A percentile compares a stretch with the other conserved stretches of the same genome.
phyloP scores from a whole-genome alignment of 2,797 vertebrate species.

The Poecilia velifera region DNA sequence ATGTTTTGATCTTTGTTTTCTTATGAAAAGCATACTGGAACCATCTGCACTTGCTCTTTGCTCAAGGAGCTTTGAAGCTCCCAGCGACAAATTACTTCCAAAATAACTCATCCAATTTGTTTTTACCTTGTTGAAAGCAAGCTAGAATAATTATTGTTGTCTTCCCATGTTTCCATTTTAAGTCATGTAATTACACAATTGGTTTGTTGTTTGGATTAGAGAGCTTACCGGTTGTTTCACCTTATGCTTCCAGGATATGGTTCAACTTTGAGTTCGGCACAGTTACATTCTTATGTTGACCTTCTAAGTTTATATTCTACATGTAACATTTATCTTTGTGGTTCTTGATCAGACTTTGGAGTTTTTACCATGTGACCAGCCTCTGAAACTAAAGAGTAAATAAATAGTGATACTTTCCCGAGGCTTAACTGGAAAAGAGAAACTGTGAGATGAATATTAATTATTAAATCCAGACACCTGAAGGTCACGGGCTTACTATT shows the following conservation, averaged over 20 bases:
- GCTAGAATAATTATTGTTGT: not conserved
- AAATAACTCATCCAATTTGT: not conserved
- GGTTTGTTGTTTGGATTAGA: not conserved
- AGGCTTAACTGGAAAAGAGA: conserved; percentile 10
- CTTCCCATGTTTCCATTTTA: not conserved
- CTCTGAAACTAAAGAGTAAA: not conserved
- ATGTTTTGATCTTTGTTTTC: no score
- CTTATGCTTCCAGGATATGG: not conserved
- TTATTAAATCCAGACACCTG: conserved; percentile 31
- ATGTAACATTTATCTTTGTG: not conserved
- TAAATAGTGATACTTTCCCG: conserved; percentile 10
- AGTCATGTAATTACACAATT: not conserved
- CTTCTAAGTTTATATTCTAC: not conserved
- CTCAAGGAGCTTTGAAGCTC: not conserved
- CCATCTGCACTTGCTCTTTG: not conserved
- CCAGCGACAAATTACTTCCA: not conserved
- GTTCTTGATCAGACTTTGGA: not conserved
- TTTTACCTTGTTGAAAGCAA: not conserved
- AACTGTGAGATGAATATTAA: conserved; percentile 27
- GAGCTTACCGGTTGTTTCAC: not conserved
- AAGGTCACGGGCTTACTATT: conserved; percentile 23
- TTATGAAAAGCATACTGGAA: not conserved
- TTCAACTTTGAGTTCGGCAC: not conserved
- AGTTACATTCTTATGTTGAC: not conserved
- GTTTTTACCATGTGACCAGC: not conserved